Conservation (phyloP, 2,888 invertebrate genomes). For the Norana najaformis region DNA sequence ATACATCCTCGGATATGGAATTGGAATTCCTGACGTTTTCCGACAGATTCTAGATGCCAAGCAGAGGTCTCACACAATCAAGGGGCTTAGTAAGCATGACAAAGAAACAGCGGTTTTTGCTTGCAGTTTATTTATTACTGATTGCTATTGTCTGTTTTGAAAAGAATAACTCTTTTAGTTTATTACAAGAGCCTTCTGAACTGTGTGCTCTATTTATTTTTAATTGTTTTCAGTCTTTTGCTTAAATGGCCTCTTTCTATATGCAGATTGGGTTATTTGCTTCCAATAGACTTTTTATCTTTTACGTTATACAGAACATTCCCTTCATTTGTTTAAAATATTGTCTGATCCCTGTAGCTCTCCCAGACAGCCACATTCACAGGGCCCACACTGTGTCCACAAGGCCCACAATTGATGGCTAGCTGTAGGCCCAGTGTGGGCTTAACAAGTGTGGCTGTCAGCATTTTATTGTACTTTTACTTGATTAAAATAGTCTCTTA, state of each 20-base stretch:
- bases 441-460: too few relatives aligned
- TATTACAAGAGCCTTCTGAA: neutral
- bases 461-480: neutral
- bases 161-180: neutral
- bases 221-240: neutral
- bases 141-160: neutral
- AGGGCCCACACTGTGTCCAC: too few relatives aligned
- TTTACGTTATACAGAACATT: neutral
- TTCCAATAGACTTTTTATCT: too few relatives aligned
- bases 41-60: slow-evolving; percentile 79
- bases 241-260: neutral
- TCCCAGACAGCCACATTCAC: too few relatives aligned
- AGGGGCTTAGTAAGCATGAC: slow-evolving; percentile 71
- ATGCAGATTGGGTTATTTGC: too few relatives aligned
- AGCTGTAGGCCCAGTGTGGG: too few relatives aligned
- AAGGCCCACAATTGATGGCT: too few relatives aligned
- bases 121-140: too few relatives aligned
- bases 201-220: too few relatives aligned
- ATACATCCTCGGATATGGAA: slow-evolving; percentile 92
- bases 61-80: slow-evolving; percentile 78
- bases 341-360: neutral
- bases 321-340: neutral
- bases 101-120: neutral
- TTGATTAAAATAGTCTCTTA: neutral
- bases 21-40: slow-evolving; percentile 88